phyloP scores from a whole-genome alignment of 2,113 vertebrate species.

The Copsychus sechellarum region DNA sequence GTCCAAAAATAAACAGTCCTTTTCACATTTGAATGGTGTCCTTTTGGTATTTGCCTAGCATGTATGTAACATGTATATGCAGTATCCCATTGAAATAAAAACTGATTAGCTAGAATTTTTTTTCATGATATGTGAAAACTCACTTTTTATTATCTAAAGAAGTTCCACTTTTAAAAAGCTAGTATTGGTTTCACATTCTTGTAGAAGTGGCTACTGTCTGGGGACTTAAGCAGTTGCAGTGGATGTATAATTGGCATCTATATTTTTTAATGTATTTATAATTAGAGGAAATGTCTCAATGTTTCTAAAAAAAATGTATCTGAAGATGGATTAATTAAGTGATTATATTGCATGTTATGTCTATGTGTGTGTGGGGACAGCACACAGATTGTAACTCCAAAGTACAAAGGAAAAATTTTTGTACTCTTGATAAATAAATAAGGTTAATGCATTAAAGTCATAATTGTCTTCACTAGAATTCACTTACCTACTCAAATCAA shows the following conservation, averaged over 20 bases:
- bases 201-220: not conserved
- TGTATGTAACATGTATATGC: not conserved
- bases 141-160: not conserved
- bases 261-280: not conserved
- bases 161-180: not conserved
- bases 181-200: not conserved
- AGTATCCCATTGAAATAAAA: not conserved
- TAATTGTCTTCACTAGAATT: not conserved
- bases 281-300: not conserved
- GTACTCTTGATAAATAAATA: not conserved
- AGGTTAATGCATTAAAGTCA: not conserved
- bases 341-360: not conserved
- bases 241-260: not conserved
- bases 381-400: not conserved
- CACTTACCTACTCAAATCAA: not conserved
- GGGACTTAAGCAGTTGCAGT: not conserved
- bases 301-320: not conserved
- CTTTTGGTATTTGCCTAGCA: not conserved
- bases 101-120: not conserved
- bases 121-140: not conserved
- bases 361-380: not conserved
- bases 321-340: not conserved
- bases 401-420: not conserved
- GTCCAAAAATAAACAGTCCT: not conserved
- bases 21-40: not conserved